These are phyloP conservation scores for Battus philenor DNA, from an alignment of 1,140 invertebrate genomes.

Conservation along the genomic window DNA sequence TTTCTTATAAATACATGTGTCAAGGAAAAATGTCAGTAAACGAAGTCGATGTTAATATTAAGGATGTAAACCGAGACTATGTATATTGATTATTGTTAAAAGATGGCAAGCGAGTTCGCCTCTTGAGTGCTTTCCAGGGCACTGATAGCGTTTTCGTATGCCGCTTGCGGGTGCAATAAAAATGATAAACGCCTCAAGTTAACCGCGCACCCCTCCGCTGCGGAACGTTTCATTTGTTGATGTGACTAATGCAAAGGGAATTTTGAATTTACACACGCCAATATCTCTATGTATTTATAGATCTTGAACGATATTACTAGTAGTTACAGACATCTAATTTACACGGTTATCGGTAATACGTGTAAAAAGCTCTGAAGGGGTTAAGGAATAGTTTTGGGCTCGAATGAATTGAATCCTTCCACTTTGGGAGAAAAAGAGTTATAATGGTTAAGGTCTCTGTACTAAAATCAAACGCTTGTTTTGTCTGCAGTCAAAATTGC, in stretches of 20 bases:
- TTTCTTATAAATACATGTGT: too few species aligned
- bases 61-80: neutral
- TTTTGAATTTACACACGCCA: constrained; percentile 1
- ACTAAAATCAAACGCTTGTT: too few species aligned
- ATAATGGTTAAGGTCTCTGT: too few species aligned
- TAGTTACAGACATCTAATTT: too few species aligned
- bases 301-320: too few species aligned
- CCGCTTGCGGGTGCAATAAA: constrained; percentile 31
- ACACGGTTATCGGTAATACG: too few species aligned
- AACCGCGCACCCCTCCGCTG: constrained; percentile 16
- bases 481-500: too few species aligned
- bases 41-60: neutral
- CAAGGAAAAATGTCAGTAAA: too few species aligned
- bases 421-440: too few species aligned
- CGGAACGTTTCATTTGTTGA: constrained; percentile 27
- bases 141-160: constrained; percentile 23
- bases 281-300: neutral
- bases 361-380: too few species aligned
- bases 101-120: constrained; percentile 13
- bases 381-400: too few species aligned
- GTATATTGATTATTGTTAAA: constrained; percentile 11
- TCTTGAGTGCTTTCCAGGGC: constrained; percentile 19
- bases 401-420: too few species aligned
- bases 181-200: constrained; percentile 38
- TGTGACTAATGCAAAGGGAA: constrained; percentile 4